Evolutionary conservation across 2,888 invertebrate genomes (phyloP).

Genomic region (Theretra japonica): DNA sequence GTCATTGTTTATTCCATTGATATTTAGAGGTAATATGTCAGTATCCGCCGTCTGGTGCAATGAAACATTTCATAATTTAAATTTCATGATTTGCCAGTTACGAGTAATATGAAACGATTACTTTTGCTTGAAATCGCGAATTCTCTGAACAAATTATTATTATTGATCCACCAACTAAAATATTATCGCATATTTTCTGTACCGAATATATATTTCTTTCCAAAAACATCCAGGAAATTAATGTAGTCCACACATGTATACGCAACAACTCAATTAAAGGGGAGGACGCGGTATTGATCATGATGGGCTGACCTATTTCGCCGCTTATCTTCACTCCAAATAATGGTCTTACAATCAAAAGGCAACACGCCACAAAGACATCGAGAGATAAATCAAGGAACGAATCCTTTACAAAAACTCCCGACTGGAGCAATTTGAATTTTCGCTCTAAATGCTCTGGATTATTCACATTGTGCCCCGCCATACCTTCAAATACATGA

Average conservation of each 20-base stretch:
- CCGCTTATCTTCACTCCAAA: conserved; percentile 7
- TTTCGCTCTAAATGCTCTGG: conserved; percentile 8
- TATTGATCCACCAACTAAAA: too few relatives aligned
- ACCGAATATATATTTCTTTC: not conserved
- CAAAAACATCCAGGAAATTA: not conserved
- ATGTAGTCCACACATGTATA: not conserved
- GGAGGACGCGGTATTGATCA: conserved; percentile 4
- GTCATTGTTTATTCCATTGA: too few relatives aligned
- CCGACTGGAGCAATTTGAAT: conserved; percentile 9
- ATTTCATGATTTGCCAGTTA: too few relatives aligned
- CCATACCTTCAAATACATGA: conserved; percentile 2
- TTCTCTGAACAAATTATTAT: too few relatives aligned
- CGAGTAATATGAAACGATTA: too few relatives aligned
- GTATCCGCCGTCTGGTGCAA: too few relatives aligned
- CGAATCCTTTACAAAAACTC: conserved; percentile 16
- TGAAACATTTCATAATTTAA: too few relatives aligned
- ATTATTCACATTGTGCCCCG: conserved; percentile 7
- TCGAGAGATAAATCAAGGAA: conserved; percentile 1
- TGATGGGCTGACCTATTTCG: conserved; percentile 18
- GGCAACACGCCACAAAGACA: conserved; percentile 15
- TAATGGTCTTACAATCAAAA: conserved; percentile 20
- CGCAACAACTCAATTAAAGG: not conserved
- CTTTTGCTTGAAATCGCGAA: too few relatives aligned
- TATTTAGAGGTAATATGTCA: too few relatives aligned
- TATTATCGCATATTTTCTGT: not conserved